Evolutionary conservation across 2,797 vertebrate species (phyloP).

Genomic region (Sebastiscus albofasciatus): DNA sequence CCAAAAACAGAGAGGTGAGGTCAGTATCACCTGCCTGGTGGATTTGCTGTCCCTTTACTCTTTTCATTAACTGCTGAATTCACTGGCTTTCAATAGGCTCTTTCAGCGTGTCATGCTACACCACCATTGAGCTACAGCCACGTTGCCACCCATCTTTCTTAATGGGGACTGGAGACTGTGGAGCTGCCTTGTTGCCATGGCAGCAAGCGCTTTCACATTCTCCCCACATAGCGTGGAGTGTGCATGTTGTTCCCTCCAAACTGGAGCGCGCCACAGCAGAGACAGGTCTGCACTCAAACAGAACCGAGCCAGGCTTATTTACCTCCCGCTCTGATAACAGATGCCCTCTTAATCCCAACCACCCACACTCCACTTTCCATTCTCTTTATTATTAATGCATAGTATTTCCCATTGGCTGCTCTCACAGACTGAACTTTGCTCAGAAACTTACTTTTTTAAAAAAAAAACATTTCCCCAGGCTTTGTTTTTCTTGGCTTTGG

Average conservation of each 20-base stretch:
- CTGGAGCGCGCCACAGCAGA: conserved; percentile 60
- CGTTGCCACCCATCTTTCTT: conserved; percentile 80
- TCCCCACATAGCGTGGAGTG: conserved; percentile 78
- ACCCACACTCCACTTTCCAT: conserved; percentile 34
- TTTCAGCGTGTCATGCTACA: conserved; percentile 78
- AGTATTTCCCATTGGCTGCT: conserved; percentile 16
- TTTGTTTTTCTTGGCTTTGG: background rate
- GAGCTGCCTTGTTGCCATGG: conserved; percentile 86
- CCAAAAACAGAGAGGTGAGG: conserved; percentile 37
- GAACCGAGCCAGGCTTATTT: conserved; percentile 58
- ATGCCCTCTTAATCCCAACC: conserved; percentile 51
- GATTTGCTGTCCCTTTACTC: conserved; percentile 58
- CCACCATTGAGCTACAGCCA: conserved; percentile 74
- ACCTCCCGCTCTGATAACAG: conserved; percentile 56
- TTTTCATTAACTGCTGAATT: conserved; percentile 73
- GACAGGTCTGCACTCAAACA: conserved; percentile 64
- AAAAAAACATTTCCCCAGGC: background rate
- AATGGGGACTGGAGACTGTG: conserved; percentile 80
- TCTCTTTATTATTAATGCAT: conserved; percentile 40
- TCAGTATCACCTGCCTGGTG: conserved; percentile 55
- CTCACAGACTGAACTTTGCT: conserved; percentile 32
- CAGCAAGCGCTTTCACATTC: conserved; percentile 84
- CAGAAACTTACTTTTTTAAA: background rate
- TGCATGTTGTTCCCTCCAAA: conserved; percentile 68
- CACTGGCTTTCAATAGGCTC: conserved; percentile 77